Evolutionary conservation across 2,113 vertebrate genomes (phyloP), one percentile per base, ranked within the genome.

Genomic region (Patagioenas fasciata): DNA sequence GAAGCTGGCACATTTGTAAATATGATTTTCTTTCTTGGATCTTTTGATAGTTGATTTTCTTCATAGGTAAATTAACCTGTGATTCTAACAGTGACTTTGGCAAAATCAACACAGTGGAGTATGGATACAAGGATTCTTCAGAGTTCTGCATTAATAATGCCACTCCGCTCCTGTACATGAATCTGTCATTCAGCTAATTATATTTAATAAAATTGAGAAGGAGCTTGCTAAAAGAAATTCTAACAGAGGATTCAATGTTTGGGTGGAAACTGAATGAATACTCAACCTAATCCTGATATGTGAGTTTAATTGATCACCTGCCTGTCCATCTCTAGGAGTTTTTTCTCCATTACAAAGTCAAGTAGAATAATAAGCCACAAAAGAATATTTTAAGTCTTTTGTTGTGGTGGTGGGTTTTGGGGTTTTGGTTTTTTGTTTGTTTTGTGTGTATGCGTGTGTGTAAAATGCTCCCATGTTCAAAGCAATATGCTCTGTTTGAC

Each of bases 1-100:
- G 89, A 96, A 96, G 79, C 75, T 97, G 94, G 38, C 83, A 82
- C 77, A 40, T 96, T 85, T 96, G 67, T 95, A 97, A 96, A 97
- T 96, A 84, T 1, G 15, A 75, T 96, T 96, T 95, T 89, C 85
- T 94, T 95, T 72, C 61, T 77, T 94, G 73, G 80, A 74, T 89
- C 73, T 97, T 94, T 82, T 77, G 73, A 80, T 96, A 96, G 90
- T 91, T 95, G 67, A 66, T 96, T 95, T 95, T 69, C 61, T 93
- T 92, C 64, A 23, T 84, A 88, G 70, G 88, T 94, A 93, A 96
- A 97, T 96, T 88, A 94, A 88, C 69, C 84, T 84, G 60, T 85
- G 92, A 92, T 95, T 95, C 79, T 73, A 70, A 34, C 65, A 88
- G 31, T 80, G 80, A 66, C 86, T 95, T 75, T 72, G 70, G 40